phyloP scores from a whole-genome alignment of 2,797 vertebrate species.

The Poeciliopsis turneri region DNA sequence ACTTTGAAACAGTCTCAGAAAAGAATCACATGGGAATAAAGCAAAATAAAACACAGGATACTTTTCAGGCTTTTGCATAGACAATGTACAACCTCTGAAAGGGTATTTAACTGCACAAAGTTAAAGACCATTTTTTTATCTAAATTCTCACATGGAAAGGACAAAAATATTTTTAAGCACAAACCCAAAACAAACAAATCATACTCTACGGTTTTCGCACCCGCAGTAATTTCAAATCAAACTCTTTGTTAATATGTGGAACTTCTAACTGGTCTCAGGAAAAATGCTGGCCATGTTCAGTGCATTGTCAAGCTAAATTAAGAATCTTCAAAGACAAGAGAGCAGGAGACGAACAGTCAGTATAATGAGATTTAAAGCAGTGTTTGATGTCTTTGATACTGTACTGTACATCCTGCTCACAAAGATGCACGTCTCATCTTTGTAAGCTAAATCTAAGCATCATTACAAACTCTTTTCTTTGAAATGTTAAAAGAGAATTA shows the following conservation, averaged over 20 bases:
- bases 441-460: constrained; percentile 33
- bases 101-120: background rate
- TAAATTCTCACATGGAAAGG: background rate
- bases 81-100: background rate
- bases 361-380: constrained; percentile 24
- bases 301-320: constrained; percentile 5
- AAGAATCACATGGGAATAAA: background rate
- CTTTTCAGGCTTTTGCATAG: background rate
- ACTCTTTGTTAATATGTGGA: background rate
- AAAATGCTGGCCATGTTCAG: background rate
- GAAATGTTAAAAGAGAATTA: constrained; percentile 34
- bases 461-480: constrained; percentile 9
- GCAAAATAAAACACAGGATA: background rate
- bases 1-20: background rate
- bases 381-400: constrained; percentile 31
- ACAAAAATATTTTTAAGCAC: background rate
- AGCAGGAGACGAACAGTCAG: constrained; percentile 9
- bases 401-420: constrained; percentile 26
- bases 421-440: constrained; percentile 42
- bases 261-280: background rate
- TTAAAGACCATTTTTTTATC: background rate
- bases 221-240: background rate
- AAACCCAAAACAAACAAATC: background rate
- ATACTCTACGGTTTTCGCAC: background rate
- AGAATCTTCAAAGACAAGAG: constrained; percentile 33